Base-by-base conservation (phyloP, 2,888 invertebrate species). In the Griposia aprilina region DNA sequence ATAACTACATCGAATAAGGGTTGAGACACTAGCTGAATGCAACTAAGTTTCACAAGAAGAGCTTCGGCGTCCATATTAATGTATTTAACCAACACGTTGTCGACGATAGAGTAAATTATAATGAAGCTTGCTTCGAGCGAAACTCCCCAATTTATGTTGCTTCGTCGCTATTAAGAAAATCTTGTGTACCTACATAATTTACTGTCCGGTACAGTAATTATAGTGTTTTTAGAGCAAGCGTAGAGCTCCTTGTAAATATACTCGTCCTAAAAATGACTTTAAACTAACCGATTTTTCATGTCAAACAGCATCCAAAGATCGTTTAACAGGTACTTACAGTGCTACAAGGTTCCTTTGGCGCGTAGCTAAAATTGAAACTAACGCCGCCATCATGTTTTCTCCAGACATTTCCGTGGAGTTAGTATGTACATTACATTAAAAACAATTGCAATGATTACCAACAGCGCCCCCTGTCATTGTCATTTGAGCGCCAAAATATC, bases 81-180 rank as follows among this genome's bases (percentile, higher is more conserved):
- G 69, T 78, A 60, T 83, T 66, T 66, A 78, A 83, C 52, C 66
- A 60, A 83, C 59, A 83, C 78, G 83, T 70, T 70, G 66, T 78
- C 80, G 66, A 59, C 78, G 65, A 50, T 57, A 50, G 55, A 55
- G 59, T 55, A 60, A 60, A 78, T 81, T 83, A 81, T 83, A 78
- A 81, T 81, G 41, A 60, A 66, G 59, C 78, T 63, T 41, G 76
- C 55, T 83, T 70, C 52, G 41, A 70, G 59, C 78, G 59, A 48
- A 52, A 70, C 52, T 66, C n/a, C 20, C 55, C 36, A 78, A 70
- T 70, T 50, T 50, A 83, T 55, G 59, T 78, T 60, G 17, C 59
- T 48, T 30, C 41, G 30, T 48, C 20, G 26, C 5, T 20, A 50
- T 62, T 59, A 67, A 55, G 76, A 62, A 55, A 36, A 55, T 48